A percentile compares a stretch with the other conserved stretches of the same genome.
Conservation (phyloP, 1,140 invertebrate species). For the Drosophila ananassae region DNA sequence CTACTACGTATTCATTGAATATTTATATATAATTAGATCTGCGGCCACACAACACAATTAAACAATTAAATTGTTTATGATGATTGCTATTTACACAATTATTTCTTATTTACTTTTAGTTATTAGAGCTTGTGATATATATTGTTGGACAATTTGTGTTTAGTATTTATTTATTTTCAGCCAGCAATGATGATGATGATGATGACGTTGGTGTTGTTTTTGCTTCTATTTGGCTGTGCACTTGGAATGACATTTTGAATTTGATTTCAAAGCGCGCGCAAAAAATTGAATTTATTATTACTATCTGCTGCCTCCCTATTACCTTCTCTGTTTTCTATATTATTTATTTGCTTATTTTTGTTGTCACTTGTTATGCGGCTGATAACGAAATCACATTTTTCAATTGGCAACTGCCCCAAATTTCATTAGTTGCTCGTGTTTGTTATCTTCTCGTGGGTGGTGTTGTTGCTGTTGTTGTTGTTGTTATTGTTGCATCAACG, state of each 20-base stretch:
- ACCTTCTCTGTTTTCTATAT: constrained; percentile 13
- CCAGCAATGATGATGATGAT: constrained; percentile 4
- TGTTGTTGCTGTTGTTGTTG: constrained; percentile 28
- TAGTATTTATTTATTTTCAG: constrained; percentile 30
- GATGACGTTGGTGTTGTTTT: constrained; percentile 17
- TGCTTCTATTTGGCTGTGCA: constrained; percentile 26
- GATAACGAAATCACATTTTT: constrained; percentile 81
- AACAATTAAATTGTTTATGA: constrained; percentile 77
- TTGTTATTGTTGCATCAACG: constrained; percentile 52
- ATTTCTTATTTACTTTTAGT: constrained; percentile 41
- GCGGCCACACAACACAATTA: constrained; percentile 55
- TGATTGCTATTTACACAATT: constrained; percentile 45
- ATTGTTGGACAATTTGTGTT: constrained; percentile 58
- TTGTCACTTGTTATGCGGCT: constrained; percentile 24
- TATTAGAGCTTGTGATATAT: constrained; percentile 18
- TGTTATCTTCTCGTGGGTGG: constrained; percentile 47
- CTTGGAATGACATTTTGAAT: constrained; percentile 68
- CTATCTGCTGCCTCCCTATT: constrained; percentile 19
- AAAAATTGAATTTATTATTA: constrained; percentile 43
- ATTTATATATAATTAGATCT: constrained; percentile 56
- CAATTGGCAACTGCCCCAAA: constrained; percentile 82
- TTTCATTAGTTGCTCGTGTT: constrained; percentile 70
- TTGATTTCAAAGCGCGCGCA: constrained; percentile 55
- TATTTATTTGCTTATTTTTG: constrained; percentile 19
- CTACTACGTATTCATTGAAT: constrained; percentile 73